Evolutionary conservation across 2,113 vertebrate genomes (phyloP).

Genomic region (Brachyhypopomus occidentalis): DNA sequence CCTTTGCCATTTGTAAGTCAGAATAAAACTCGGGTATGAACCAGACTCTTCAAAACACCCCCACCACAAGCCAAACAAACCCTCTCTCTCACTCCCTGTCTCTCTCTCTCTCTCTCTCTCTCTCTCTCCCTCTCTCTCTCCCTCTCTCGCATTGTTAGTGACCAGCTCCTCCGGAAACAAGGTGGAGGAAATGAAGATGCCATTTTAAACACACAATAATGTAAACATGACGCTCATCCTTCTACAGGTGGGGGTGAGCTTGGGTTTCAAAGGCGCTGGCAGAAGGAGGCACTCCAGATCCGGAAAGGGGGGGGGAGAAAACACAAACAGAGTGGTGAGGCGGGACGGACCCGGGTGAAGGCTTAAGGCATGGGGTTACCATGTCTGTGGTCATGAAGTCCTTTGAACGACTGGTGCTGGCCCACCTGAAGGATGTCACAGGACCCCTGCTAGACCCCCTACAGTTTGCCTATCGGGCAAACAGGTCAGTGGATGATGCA

Average conservation of each 20-base stretch:
- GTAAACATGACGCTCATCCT: constrained; percentile 64
- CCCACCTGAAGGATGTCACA: too few relatives aligned
- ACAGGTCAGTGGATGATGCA: too few relatives aligned
- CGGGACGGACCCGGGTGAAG: constrained; percentile 52
- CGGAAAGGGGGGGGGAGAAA: constrained; percentile 56
- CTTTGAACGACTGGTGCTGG: too few relatives aligned
- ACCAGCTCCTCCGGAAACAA: constrained; percentile 38
- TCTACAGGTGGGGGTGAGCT: constrained; percentile 52
- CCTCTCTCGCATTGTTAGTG: constrained; percentile 32
- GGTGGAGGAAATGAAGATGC: constrained; percentile 68
- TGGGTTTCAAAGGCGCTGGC: constrained; percentile 51
- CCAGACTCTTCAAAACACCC: constrained; percentile 24
- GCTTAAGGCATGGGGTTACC: constrained; percentile 67
- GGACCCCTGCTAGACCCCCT: too few relatives aligned
- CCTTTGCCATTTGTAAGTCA: constrained; percentile 18
- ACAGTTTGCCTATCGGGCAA: too few relatives aligned
- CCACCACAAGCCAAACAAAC: constrained; percentile 42
- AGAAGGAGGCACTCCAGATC: constrained; percentile 49
- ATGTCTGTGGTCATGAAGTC: too few relatives aligned
- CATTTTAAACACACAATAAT: constrained; percentile 57
- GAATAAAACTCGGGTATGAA: constrained; percentile 26
- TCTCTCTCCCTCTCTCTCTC: constrained; percentile 16
- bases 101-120: not conserved
- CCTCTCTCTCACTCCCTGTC: constrained; percentile 16
- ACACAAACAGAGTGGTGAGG: constrained; percentile 64